These are phyloP conservation scores for Zapus hudsonius DNA, from an alignment of 2,113 vertebrate genomes.

Conservation along the genomic window DNA sequence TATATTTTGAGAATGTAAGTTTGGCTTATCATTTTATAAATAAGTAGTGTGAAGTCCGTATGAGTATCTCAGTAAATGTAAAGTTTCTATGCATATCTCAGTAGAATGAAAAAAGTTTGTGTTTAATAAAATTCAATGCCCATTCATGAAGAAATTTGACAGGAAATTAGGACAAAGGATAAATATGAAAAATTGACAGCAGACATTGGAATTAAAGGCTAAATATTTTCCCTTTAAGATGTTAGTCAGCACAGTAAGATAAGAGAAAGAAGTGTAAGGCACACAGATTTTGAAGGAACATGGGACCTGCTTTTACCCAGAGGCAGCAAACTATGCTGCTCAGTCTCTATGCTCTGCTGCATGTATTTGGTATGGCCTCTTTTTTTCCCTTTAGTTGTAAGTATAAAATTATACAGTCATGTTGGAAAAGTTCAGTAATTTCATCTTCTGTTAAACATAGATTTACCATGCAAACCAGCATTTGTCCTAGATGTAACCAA, in stretches of 20 bases:
- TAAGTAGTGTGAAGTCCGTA: neutral
- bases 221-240: neutral
- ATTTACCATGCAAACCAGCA: neutral
- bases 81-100: neutral
- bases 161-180: neutral
- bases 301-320: neutral
- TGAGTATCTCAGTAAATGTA: neutral
- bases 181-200: neutral
- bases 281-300: neutral
- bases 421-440: conserved; percentile 22
- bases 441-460: neutral
- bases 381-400: neutral
- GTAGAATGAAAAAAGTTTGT: neutral
- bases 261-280: neutral
- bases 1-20: neutral
- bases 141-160: neutral
- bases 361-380: neutral
- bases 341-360: neutral
- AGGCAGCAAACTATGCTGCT: neutral
- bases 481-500: neutral
- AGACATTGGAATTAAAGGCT: neutral
- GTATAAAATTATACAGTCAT: neutral
- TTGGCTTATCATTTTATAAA: conserved; percentile 33
- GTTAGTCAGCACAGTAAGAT: neutral
- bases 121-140: neutral